Conservation (phyloP, 1,140 invertebrate genomes). For the Drosophila subpulchrella region DNA sequence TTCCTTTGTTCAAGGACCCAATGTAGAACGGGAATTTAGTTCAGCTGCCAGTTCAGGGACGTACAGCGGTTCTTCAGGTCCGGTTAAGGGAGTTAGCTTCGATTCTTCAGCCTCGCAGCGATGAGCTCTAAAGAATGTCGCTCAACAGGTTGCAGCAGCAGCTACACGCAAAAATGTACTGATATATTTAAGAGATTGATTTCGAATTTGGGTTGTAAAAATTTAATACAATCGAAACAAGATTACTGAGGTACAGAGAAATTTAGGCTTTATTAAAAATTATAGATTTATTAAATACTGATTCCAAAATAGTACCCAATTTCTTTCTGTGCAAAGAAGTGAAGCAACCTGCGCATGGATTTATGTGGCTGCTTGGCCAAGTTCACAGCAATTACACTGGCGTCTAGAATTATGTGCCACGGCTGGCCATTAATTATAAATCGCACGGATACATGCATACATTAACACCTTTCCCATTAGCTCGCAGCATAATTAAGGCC, state of each 20-base stretch:
- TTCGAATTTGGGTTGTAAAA: not conserved
- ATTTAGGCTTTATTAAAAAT: too few relatives aligned
- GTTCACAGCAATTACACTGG: conserved; percentile 75
- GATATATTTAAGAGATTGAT: not conserved
- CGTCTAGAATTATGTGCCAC: conserved; percentile 57
- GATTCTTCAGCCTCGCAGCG: conserved; percentile 6
- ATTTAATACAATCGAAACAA: too few relatives aligned
- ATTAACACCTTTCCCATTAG: conserved; percentile 78
- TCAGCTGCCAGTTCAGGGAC: conserved; percentile 77
- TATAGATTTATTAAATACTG: not conserved
- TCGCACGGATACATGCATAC: conserved; percentile 44
- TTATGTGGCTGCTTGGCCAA: conserved; percentile 54
- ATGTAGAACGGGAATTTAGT: conserved; percentile 73
- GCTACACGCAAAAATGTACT: not conserved
- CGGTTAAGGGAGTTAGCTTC: conserved; percentile 43
- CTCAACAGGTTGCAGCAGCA: conserved; percentile 55
- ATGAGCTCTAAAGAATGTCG: conserved; percentile 49
- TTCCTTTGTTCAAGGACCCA: conserved; percentile 61
- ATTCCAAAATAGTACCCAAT: not conserved
- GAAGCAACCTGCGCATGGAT: conserved; percentile 25
- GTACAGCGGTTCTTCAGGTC: conserved; percentile 76
- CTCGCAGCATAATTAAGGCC: conserved; percentile 74
- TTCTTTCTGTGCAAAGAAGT: conserved; percentile 2
- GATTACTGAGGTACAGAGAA: too few relatives aligned
- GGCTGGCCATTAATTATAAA: conserved; percentile 65